Base-by-base conservation (phyloP, 2,888 invertebrate genomes). In the Aspidiotus rigidus region DNA sequence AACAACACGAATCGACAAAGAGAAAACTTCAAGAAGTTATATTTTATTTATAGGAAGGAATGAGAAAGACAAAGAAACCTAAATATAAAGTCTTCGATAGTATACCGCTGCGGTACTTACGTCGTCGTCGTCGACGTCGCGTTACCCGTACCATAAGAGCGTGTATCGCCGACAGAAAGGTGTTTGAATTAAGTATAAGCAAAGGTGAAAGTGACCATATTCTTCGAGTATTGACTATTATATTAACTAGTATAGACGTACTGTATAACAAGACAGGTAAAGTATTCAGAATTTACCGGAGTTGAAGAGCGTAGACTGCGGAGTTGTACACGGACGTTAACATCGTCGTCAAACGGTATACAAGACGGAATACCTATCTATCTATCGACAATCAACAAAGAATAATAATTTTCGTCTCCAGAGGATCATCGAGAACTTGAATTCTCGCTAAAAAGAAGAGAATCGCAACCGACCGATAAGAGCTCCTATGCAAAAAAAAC, bases 131-230 rank as follows among this genome's bases (percentile, higher is more conserved):
- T 16, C 57, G 15, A n/a, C 17, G 17, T 16, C 57, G 15, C 57
- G 16, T 57, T 57, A 57, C 57, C 28, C 57, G 15, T 17, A 57
- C 57, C 16, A 15, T 16, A 16, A 16, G 17, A 15, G 57, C 57
- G 57, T 16, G 57, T 57, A 57, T 15, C 16, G 15, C 57, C 60
- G 39, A 53, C 62, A 15, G 28, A 63, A 49, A 62, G 49, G 53
- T 64, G 54, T 64, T 64, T 64, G 64, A 54, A 64, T 62, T 64
- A 54, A 64, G 55, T 54, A 54, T 64, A 54, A 54, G 64, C 64
- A 64, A 55, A 54, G 64, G 64, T 64, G 64, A 64, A 64, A 64
- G 64, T 64, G 64, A 64, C 64, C 64, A 64, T 64, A 64, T 64
- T 64, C 64, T 64, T n/a, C 49, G 49, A 49, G 49, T 64, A 64